A percentile compares a stretch with the other conserved stretches of the same genome.
Evolutionary conservation across 2,797 vertebrate genomes (phyloP).

Genomic region (Sebastes steindachneri): DNA sequence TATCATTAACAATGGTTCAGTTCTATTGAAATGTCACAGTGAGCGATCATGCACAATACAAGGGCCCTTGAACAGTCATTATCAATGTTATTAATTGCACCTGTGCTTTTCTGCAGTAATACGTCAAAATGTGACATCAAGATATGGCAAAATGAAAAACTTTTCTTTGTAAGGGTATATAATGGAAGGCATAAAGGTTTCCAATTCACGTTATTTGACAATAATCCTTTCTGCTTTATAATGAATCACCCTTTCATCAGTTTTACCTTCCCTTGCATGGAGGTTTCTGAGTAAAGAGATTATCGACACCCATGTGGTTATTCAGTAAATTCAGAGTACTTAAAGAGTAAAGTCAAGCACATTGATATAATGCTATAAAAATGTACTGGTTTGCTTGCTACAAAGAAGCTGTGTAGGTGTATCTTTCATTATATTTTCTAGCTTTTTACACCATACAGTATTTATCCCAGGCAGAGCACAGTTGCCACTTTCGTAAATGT

Average conservation of each 20-base stretch:
- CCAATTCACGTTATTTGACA: not conserved
- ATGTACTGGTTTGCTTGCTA: too few species aligned
- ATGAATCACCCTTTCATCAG: not conserved
- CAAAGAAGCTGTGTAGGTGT: not conserved
- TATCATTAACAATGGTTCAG: not conserved
- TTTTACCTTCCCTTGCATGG: not conserved
- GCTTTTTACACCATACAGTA: not conserved
- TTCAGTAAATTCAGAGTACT: not conserved
- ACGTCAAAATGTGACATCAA: not conserved
- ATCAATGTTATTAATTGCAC: not conserved
- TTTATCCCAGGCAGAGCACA: not conserved
- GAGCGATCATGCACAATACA: not conserved
- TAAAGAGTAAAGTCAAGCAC: not conserved
- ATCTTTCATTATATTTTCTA: not conserved
- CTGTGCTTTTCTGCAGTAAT: not conserved
- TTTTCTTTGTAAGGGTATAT: not conserved
- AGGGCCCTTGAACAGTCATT: not conserved
- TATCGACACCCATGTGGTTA: not conserved
- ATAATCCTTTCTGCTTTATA: not conserved
- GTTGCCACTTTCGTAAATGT: not conserved
- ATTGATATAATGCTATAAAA: too few species aligned
- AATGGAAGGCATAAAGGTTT: not conserved
- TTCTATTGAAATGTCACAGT: not conserved
- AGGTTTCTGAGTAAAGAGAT: not conserved
- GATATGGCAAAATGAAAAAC: not conserved